Evolutionary conservation across 2,888 invertebrate genomes (phyloP).

Genomic region (Anarsia innoxiella): DNA sequence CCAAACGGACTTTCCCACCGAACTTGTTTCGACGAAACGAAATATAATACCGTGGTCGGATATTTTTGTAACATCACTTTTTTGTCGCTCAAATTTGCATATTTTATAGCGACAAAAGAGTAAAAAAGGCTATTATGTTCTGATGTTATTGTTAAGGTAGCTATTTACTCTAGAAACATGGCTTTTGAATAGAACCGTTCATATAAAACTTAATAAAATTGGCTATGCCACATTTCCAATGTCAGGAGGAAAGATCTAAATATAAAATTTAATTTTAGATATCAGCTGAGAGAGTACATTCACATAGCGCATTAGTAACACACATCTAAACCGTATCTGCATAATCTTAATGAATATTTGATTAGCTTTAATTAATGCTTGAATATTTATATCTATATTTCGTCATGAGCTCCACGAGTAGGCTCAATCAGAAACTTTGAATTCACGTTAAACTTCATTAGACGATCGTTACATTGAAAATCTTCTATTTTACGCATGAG

Average conservation of each 20-base stretch:
- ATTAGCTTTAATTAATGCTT: conserved; percentile 9
- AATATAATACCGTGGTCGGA: conserved; percentile 24
- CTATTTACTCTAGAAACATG: no score
- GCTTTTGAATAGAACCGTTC: no score
- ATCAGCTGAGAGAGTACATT: conserved; percentile 7
- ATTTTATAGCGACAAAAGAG: conserved; percentile 10
- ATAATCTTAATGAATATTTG: conserved; percentile 12
- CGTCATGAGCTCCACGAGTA: conserved; percentile 6
- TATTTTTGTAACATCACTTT: conserved; percentile 27
- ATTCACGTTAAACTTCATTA: not conserved
- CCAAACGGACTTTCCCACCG: conserved; percentile 40
- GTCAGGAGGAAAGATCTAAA: conserved; percentile 9
- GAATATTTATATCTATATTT: conserved; percentile 11
- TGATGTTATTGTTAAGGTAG: no score
- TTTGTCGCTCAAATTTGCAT: conserved; percentile 24
- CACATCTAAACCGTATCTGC: conserved; percentile 6
- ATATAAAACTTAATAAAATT: no score
- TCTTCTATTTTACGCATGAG: not conserved
- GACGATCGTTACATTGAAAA: conserved; percentile 1
- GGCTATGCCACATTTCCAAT: conserved; percentile 8
- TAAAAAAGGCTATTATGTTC: no score
- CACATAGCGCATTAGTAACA: conserved; percentile 6
- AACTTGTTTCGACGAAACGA: conserved; percentile 25
- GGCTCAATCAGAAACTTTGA: not conserved
- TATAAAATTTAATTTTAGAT: conserved; percentile 13